Evolutionary conservation across 2,888 invertebrate genomes (phyloP).

Genomic region (Ischnura elegans): DNA sequence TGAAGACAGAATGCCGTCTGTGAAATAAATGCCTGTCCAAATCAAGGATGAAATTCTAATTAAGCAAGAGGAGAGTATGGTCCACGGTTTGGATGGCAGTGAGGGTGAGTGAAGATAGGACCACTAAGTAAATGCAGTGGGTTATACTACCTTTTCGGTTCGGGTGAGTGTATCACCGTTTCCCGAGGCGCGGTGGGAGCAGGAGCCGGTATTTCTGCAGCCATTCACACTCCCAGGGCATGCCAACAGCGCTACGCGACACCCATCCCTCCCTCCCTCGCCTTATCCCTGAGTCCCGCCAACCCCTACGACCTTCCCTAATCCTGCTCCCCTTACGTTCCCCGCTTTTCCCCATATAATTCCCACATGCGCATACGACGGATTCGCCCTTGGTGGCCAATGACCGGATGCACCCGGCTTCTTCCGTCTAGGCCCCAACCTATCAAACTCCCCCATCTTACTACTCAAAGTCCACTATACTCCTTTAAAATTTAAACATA

Average conservation of each 20-base stretch:
- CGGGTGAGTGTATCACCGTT: too few relatives aligned
- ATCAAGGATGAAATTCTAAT: not conserved
- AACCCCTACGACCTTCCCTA: not conserved
- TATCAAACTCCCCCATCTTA: not conserved
- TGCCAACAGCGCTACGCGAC: not conserved
- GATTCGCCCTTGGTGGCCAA: not conserved
- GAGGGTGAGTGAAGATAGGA: not conserved
- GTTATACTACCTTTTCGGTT: not conserved
- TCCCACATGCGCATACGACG: not conserved
- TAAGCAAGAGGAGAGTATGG: not conserved
- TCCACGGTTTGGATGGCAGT: not conserved
- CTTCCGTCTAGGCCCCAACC: not conserved
- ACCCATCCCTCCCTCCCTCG: not conserved
- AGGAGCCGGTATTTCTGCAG: not conserved
- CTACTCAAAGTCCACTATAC: too few relatives aligned
- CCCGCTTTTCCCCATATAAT: too few relatives aligned
- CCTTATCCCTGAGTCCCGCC: not conserved
- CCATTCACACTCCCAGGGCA: not conserved
- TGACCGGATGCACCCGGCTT: not conserved
- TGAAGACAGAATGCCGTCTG: not conserved
- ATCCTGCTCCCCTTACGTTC: not conserved
- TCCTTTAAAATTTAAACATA: too few relatives aligned
- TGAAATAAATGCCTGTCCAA: not conserved
- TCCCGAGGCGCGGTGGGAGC: not conserved
- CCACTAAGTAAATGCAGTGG: not conserved